Percentiles rank a stretch among this genome's conserved stretches.
phyloP scores from a whole-genome alignment of 2,797 vertebrate species.

The Thamnophis elegans region DNA sequence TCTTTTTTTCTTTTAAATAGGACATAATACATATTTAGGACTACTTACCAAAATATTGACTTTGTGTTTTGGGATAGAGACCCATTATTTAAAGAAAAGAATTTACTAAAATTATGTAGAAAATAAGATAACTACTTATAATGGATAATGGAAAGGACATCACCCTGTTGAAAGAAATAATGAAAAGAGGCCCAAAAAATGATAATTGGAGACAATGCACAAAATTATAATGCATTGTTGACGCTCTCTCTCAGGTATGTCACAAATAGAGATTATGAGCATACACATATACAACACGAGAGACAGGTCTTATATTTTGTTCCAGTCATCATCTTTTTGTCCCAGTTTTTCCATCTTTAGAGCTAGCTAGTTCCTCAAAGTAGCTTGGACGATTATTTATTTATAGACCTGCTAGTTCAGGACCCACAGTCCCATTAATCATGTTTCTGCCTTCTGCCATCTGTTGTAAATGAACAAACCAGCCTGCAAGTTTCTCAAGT shows the following conservation, averaged over 20 bases:
- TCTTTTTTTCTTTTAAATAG: constrained; percentile 25
- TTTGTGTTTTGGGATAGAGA: constrained; percentile 24
- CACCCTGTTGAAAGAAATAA: constrained; percentile 39
- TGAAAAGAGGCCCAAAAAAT: constrained; percentile 55
- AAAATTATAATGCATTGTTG: constrained; percentile 56
- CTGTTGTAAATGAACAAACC: constrained; percentile 72
- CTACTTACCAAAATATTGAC: constrained; percentile 12
- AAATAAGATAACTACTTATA: constrained; percentile 49
- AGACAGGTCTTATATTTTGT: constrained; percentile 59
- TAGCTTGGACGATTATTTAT: constrained; percentile 73
- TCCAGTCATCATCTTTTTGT: constrained; percentile 24
- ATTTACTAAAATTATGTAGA: constrained; percentile 43
- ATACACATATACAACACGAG: constrained; percentile 48
- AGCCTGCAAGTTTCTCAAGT: constrained; percentile 71
- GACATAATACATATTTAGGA: constrained; percentile 34
- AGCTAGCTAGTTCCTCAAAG: constrained; percentile 66
- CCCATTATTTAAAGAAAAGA: constrained; percentile 37
- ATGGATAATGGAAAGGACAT: constrained; percentile 48
- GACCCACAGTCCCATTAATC: constrained; percentile 69
- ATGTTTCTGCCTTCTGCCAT: constrained; percentile 70
- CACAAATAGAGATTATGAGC: constrained; percentile 59
- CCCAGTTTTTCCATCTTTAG: constrained; percentile 62
- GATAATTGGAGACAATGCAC: constrained; percentile 55
- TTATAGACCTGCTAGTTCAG: constrained; percentile 72
- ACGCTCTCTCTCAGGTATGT: constrained; percentile 62